Evolutionary conservation across 2,888 invertebrate genomes (phyloP), one percentile per base, ranked within the genome.

Genomic region (Ichneumon xanthorius): DNA sequence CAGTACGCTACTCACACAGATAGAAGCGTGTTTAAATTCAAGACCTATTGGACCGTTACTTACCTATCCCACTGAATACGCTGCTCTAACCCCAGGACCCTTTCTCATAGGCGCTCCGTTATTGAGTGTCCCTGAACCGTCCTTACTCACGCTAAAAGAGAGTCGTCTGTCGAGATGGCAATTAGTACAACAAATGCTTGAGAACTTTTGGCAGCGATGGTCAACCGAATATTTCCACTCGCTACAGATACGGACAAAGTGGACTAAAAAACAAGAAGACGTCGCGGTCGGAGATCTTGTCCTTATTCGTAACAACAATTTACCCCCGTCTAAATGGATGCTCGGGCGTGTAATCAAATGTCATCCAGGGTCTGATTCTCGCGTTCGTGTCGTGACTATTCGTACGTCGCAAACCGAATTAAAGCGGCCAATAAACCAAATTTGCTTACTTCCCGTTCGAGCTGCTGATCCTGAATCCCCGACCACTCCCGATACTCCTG

Each of bases 1-100:
- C 2, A 68, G 73, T 14, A 84, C 81, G 14, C 53, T 86, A 4
- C 16, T 79, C 22, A 14, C 11, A 37, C 67, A 82, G 30, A 67
- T 88, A 30, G 86, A 88, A 70, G 83, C 81, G 0, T 40, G 77
- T 11, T 73, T 88, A n/a, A 88, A 88, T 65, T 87, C 86, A 0
- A 58, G 84, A 26, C 87, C 88, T 1, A 53, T 87, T 5, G 26
- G 19, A 3, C 80, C 86, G 9, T 58, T 86, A 11, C 45, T 84
- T 11, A 58, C 65, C 7, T 85, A 88, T 37, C 79, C 83, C 16
- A 45, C 73, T n/a, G 82, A 86, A 22, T 22, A 73, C 3, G 26
- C 70, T 85, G 48, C 48, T 0, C 1, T 48, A 3, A 48, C 48
- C 1, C 48, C 48, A 1, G 48, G 48, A 14, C 48, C 88, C 26